Percentiles rank a stretch among this genome's conserved stretches.
Conservation (phyloP, 1,140 invertebrate genomes). For the Lethocerus indicus region DNA sequence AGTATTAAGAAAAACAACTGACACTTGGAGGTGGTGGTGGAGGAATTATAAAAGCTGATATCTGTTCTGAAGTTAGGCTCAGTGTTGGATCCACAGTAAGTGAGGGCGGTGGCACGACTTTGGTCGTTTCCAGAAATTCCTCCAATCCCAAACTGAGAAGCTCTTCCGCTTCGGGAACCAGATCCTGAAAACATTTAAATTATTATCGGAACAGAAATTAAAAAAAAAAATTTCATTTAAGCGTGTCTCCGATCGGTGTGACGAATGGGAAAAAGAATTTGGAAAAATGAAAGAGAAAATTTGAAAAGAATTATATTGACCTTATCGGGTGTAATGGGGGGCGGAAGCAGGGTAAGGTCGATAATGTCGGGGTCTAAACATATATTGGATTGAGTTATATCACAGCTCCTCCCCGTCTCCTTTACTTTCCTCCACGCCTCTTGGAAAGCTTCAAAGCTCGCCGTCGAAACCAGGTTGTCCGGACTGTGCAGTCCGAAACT, state of each 20-base stretch:
- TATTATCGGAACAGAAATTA: slow-evolving; percentile 1
- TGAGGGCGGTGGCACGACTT: slow-evolving; percentile 56
- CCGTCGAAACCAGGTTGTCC: slow-evolving; percentile 36
- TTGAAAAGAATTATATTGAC: too few relatives aligned
- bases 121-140: slow-evolving; percentile 63
- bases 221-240: too few relatives aligned
- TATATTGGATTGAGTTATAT: slow-evolving; percentile 30
- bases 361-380: slow-evolving; percentile 77
- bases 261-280: too few relatives aligned
- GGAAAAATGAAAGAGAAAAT: too few relatives aligned
- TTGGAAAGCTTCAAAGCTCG: slow-evolving; percentile 26
- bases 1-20: too few relatives aligned
- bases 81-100: slow-evolving; percentile 35
- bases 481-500: slow-evolving; percentile 77
- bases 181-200: slow-evolving; percentile 2
- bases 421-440: slow-evolving; percentile 26
- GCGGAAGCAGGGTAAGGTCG: slow-evolving; percentile 73
- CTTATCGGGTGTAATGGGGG: slow-evolving; percentile 33
- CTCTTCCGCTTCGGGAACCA: slow-evolving; percentile 8
- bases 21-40: slow-evolving; percentile 48
- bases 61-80: slow-evolving; percentile 56
- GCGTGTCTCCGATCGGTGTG: too few relatives aligned
- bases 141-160: slow-evolving; percentile 39
- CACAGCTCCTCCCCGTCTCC: slow-evolving; percentile 21
- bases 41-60: slow-evolving; percentile 63